These are phyloP conservation scores for Erpobdella octoculata DNA, from an alignment of 2,888 invertebrate species.

Conservation along the genomic window DNA sequence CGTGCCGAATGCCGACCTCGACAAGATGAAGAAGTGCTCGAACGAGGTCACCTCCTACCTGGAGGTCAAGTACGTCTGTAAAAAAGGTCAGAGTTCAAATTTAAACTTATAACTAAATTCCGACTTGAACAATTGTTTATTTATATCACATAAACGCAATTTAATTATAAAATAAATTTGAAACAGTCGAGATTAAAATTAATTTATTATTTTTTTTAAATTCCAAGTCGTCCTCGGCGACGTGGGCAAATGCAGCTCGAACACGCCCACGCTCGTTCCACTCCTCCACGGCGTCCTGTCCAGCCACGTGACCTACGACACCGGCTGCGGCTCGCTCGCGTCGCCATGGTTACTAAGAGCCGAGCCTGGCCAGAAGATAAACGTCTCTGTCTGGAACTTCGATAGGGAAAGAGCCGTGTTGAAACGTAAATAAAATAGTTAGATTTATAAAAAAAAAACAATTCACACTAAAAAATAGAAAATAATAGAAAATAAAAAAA, in stretches of 20 bases:
- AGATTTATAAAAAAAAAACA: no score
- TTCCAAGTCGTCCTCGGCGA: constrained; percentile 6
- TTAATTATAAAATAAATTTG: no score
- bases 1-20: constrained; percentile 18
- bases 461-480: no score
- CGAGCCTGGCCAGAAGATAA: neutral
- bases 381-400: constrained; percentile 8
- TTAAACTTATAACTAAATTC: neutral
- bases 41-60: constrained; percentile 7
- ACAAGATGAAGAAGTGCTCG: constrained; percentile 1
- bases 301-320: neutral
- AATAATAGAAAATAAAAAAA: no score
- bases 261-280: neutral
- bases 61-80: constrained; percentile 8
- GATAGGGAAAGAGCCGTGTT: constrained; percentile 13
- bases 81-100: no score
- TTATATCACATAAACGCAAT: no score
- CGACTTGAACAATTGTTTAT: no score
- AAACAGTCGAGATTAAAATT: no score
- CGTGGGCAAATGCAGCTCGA: neutral
- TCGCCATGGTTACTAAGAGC: constrained; percentile 11
- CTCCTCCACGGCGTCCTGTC: neutral
- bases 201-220: neutral
- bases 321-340: constrained; percentile 9
- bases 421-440: no score